Percentiles rank a stretch among this genome's conserved stretches.
Conservation (phyloP, 2,888 invertebrate species). For the Parnassius apollo region DNA sequence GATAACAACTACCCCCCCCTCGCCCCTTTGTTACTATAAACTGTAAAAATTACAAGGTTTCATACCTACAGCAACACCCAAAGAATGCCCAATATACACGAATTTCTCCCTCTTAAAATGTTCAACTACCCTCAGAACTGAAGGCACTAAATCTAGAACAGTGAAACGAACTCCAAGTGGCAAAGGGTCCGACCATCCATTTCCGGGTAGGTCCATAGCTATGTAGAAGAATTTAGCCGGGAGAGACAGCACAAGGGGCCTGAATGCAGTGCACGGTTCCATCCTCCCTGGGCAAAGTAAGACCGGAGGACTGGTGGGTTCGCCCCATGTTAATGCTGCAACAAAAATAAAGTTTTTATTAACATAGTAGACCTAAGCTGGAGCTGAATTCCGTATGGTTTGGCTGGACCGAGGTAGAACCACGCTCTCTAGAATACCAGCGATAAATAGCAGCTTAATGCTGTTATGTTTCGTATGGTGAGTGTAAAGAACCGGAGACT, state of each 20-base stretch:
- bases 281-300: slow-evolving; percentile 81
- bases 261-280: slow-evolving; percentile 82
- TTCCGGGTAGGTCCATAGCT: slow-evolving; percentile 82
- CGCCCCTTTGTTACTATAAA: no score
- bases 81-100: slow-evolving; percentile 41
- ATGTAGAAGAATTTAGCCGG: slow-evolving; percentile 63
- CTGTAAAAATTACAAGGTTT: neutral
- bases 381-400: no score
- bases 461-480: no score
- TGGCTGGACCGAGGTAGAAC: no score
- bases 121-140: slow-evolving; percentile 52
- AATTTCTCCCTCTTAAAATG: slow-evolving; percentile 66
- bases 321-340: slow-evolving; percentile 82
- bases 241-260: slow-evolving; percentile 75
- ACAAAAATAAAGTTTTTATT: slow-evolving; percentile 18
- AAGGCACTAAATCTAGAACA: slow-evolving; percentile 58
- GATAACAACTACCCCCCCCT: no score
- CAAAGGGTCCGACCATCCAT: slow-evolving; percentile 80
- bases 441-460: no score
- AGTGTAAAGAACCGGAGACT: no score
- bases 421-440: no score
- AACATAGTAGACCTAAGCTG: neutral
- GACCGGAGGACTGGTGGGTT: slow-evolving; percentile 68
- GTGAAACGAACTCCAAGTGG: slow-evolving; percentile 66
- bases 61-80: slow-evolving; percentile 20